Evolutionary conservation across 2,888 invertebrate genomes (phyloP).

Genomic region (Stenolophus ochropezus): DNA sequence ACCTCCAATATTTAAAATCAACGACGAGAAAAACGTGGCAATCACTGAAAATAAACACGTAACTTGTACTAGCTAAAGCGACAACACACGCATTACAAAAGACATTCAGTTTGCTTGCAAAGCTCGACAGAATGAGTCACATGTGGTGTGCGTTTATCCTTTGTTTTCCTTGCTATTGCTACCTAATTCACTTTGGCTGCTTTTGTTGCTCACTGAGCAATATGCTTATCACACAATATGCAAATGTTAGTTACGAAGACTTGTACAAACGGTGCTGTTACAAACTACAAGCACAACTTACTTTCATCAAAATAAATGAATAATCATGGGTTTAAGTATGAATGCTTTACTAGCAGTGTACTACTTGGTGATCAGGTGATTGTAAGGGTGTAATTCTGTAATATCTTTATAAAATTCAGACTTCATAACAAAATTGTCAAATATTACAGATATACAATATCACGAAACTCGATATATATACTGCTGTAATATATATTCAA

Average conservation of each 20-base stretch:
- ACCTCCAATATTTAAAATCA: slow-evolving; percentile 69
- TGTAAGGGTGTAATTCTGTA: too few relatives aligned
- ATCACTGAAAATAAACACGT: slow-evolving; percentile 57
- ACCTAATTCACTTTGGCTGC: slow-evolving; percentile 51
- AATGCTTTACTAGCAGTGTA: too few relatives aligned
- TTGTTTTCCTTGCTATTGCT: neutral
- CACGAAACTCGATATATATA: too few relatives aligned
- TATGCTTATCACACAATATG: neutral
- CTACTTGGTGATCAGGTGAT: too few relatives aligned
- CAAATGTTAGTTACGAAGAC: neutral
- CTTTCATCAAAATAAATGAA: too few relatives aligned
- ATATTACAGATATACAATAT: too few relatives aligned
- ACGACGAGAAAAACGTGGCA: slow-evolving; percentile 70
- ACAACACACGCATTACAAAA: neutral
- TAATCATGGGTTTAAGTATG: too few relatives aligned
- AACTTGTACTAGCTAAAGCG: slow-evolving; percentile 14
- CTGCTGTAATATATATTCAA: too few relatives aligned
- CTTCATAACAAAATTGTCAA: too few relatives aligned
- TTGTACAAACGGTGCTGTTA: neutral
- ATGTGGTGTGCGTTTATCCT: slow-evolving; percentile 6
- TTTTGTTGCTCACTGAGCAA: slow-evolving; percentile 39
- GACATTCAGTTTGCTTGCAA: slow-evolving; percentile 8
- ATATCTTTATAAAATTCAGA: too few relatives aligned
- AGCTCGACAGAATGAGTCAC: slow-evolving; percentile 32
- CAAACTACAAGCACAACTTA: neutral